A percentile compares a stretch with the other conserved stretches of the same genome.
These are phyloP conservation scores for Drosophila neutralis DNA, from an alignment of 2,888 invertebrate species.

Conservation along the genomic window DNA sequence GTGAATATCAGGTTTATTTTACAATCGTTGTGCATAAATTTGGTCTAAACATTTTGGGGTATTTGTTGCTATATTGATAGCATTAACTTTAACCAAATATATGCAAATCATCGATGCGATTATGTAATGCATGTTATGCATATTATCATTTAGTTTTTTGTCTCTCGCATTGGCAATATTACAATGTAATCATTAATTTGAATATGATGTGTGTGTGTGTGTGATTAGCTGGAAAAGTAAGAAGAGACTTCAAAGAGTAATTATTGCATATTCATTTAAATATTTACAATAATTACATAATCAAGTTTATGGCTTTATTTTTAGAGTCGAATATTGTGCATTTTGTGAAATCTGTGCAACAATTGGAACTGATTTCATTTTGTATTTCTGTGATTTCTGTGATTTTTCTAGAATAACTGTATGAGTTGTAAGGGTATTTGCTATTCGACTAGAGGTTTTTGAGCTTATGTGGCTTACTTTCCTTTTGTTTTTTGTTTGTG, in stretches of 20 bases:
- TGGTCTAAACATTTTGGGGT: constrained; percentile 19
- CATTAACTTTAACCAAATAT: background rate
- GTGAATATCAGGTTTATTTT: constrained; percentile 51
- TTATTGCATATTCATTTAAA: constrained; percentile 8
- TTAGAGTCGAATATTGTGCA: background rate
- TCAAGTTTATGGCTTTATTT: background rate
- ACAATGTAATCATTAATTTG: constrained; percentile 31
- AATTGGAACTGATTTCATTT: background rate
- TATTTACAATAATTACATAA: constrained; percentile 23
- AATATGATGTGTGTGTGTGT: constrained; percentile 7
- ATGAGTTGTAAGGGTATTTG: constrained; percentile 15
- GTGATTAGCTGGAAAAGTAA: constrained; percentile 31
- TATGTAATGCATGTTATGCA: constrained; percentile 21
- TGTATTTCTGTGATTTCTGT: too few relatives aligned
- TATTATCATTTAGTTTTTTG: constrained; percentile 2
- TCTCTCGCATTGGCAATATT: background rate
- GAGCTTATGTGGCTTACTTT: constrained; percentile 12
- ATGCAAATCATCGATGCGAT: constrained; percentile 25
- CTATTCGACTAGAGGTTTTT: constrained; percentile 2
- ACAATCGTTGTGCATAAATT: constrained; percentile 38
- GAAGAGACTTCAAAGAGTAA: background rate
- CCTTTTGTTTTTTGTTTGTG: constrained; percentile 3
- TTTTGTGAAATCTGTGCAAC: background rate
- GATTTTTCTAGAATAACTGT: background rate
- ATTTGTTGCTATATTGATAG: constrained; percentile 8